Evolutionary conservation across 2,888 invertebrate species (phyloP).

Genomic region (Aphidius colemani): DNA sequence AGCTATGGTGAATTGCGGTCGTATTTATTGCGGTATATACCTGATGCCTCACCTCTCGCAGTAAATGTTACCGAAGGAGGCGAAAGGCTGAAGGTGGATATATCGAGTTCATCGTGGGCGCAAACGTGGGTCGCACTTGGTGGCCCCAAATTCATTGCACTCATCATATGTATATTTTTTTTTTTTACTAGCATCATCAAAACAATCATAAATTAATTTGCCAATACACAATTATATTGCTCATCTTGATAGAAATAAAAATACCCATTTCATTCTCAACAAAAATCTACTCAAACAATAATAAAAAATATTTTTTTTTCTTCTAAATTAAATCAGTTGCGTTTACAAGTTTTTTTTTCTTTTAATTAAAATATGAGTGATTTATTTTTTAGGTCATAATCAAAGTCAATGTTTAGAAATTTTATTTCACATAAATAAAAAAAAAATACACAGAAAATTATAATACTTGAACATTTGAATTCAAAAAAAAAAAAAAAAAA

Average conservation of each 20-base stretch:
- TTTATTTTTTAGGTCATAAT: too few relatives aligned
- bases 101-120: conserved; percentile 43
- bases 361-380: too few relatives aligned
- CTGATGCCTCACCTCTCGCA: conserved; percentile 6
- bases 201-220: too few relatives aligned
- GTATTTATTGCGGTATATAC: conserved; percentile 14
- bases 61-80: conserved; percentile 5
- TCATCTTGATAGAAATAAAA: neutral
- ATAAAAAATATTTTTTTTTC: too few relatives aligned
- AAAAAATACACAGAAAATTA: neutral
- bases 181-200: too few relatives aligned
- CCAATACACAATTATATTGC: too few relatives aligned
- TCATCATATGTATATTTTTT: neutral
- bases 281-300: too few relatives aligned
- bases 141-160: conserved; percentile 23
- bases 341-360: neutral
- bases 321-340: neutral
- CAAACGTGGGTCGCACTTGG: conserved; percentile 40
- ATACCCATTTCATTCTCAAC: neutral
- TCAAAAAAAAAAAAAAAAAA: neutral
- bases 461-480: neutral
- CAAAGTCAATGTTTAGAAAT: neutral
- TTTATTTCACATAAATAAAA: neutral
- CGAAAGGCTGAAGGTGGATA: conserved; percentile 2
- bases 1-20: conserved; percentile 3